Conservation (phyloP, 2,888 invertebrate genomes). For the Icerya purchasi region DNA sequence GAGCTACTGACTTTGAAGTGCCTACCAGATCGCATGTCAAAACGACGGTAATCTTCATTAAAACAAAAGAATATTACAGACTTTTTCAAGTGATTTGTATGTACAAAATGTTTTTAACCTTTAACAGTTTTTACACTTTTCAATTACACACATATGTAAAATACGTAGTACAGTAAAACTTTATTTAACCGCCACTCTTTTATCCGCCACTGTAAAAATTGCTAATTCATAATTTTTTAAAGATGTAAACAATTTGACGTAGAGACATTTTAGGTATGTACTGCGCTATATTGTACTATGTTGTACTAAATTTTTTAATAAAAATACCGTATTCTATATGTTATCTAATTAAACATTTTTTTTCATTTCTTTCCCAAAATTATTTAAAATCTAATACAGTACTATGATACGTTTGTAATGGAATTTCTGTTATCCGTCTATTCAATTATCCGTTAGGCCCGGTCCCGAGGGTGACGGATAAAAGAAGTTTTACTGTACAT, state of each 20-base stretch:
- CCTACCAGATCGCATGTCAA: constrained; percentile 8
- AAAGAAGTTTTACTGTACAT: too few species aligned
- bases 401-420: too few species aligned
- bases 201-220: neutral
- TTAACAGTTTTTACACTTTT: neutral
- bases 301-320: too few species aligned
- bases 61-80: constrained; percentile 9
- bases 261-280: too few species aligned
- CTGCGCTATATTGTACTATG: too few species aligned
- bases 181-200: neutral
- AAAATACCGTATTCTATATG: too few species aligned
- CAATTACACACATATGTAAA: neutral
- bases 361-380: neutral
- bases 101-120: neutral
- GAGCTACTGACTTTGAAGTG: constrained; percentile 12
- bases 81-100: constrained; percentile 4
- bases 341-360: neutral
- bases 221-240: too few species aligned
- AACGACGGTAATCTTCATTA: constrained; percentile 10
- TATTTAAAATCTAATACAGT: too few species aligned
- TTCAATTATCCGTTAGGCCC: too few species aligned
- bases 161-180: neutral
- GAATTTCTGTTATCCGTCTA: too few species aligned
- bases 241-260: too few species aligned
- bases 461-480: too few species aligned